Evolutionary conservation across 2,888 invertebrate genomes (phyloP), one percentile per base, ranked within the genome.

Genomic region (Microctonus brassicae): DNA sequence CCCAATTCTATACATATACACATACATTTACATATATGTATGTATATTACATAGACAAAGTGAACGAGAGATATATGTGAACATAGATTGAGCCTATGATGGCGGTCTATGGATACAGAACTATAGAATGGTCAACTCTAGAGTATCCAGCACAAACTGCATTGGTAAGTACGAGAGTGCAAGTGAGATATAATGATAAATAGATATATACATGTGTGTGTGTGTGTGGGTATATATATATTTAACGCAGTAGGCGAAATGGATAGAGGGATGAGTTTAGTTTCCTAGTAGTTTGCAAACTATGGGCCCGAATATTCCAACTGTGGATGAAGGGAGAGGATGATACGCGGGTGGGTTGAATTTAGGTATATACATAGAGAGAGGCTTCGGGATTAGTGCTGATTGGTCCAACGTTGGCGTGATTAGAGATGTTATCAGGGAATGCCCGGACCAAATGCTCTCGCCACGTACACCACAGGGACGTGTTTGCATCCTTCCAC

Each of bases 381-480:
- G 55, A 68, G 67, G 60, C 62, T 62, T 82, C 80, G 79, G 86
- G 85, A 86, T 86, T 86, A 85, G 83, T 82, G 85, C 84, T 86
- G 87, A 87, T 87, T 87, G 87, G 87, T 86, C 86, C 86, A 82
- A 81, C 84, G 83, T 81, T 84, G 84, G 82, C 85, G 85, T 87
- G 87, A 87, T 87, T 87, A 87, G 86, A 87, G 87, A 87, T 87
- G 87, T 87, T 87, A 86, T 86, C 86, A 86, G 85, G 76, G 67
- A 61, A 65, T 75, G 74, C n/a, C 74, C 62, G 72, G 77, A 79
- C 78, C 78, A 77, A 79, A 79, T 78, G 77, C 79, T 76, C 80
- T 78, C 76, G 71, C 77, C 78, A 74, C 77, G 73, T 69, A 75
- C 71, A 74, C 79, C 80, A 53, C 79, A 77, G 78, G 70, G 72